Base-by-base conservation (phyloP, 1,140 invertebrate species). In the Eriocheir sinensis region DNA sequence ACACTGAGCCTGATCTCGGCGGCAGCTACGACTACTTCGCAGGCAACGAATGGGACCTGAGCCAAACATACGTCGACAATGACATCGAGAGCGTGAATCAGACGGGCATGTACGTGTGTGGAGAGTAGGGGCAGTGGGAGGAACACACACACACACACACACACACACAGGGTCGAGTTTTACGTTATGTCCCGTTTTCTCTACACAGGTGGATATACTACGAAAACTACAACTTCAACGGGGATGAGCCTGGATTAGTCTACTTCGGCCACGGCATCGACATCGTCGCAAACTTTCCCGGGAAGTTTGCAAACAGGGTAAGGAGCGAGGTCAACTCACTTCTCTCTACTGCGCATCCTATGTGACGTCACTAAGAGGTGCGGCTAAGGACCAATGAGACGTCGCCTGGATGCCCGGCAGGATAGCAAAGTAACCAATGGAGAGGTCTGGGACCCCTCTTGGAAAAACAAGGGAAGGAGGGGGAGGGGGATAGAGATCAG, bases 191-290 rank as follows among this genome's bases (percentile, higher is more conserved):
- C 21, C 30, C 12, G 15, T 32, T n/a, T 38, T 30, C 1, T 89
- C 48, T 41, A 34, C 89, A 4, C 53, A 95, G 94, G 89, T 95
- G 94, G 94, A 86, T 95, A 8, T 95, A 88, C 41, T 95, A 95
- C 83, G 94, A 95, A 8, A 95, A 95, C 89, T 2, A 3, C 80
- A 85, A 95, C 53, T 95, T 86, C 94, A 95, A 95, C 41, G 4
- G 27, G 0, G n/a, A 80, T 3, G 2, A 6, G 4, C 34, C 30
- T 0, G 94, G 94, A 21, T 15, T 15, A n/a, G 94, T 95, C 21
- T 92, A 86, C 36, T 95, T 30, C 30, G 44, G 40, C 15, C 89
- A 95, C 17, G 94, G 94, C 12, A 90, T 95, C 8, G 89, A 92
- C 44, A 48, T 92, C 48, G 3, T 0, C 21, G 32, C 86, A 0